phyloP scores from a whole-genome alignment of 2,888 invertebrate genomes.

The Drosophila meridionalis region DNA sequence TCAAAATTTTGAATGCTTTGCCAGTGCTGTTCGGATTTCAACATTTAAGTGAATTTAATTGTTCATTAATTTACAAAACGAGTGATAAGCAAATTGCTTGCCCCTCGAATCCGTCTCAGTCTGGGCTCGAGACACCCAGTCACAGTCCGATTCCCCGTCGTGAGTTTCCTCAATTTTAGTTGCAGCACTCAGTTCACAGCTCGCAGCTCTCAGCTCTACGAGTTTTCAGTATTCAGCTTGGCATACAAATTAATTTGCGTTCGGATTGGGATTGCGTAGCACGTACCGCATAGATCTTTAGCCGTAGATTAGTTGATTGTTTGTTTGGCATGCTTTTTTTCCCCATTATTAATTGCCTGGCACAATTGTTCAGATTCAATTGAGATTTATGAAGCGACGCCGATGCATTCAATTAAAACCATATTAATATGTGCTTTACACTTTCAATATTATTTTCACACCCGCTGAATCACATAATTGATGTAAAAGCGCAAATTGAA shows the following conservation, averaged over 20 bases:
- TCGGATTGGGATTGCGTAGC: constrained; percentile 24
- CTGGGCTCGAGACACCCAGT: not conserved
- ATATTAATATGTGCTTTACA: constrained; percentile 26
- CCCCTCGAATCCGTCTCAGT: constrained; percentile 1
- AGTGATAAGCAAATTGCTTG: constrained; percentile 21
- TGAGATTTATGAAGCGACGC: constrained; percentile 54
- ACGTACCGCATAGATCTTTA: constrained; percentile 33
- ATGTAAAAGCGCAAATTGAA: not conserved
- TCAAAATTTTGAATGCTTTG: not conserved
- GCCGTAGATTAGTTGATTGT: constrained; percentile 36
- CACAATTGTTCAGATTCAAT: constrained; percentile 67
- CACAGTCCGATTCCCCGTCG: not conserved
- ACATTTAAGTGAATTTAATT: constrained; percentile 27
- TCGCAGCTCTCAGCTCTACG: not conserved
- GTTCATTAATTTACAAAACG: constrained; percentile 22
- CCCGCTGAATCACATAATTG: not conserved
- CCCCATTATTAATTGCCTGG: constrained; percentile 54
- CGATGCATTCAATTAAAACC: constrained; percentile 24
- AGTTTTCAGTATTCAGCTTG: constrained; percentile 8
- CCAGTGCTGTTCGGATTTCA: constrained; percentile 12
- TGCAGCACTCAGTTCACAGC: not conserved
- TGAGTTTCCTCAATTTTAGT: constrained; percentile 2
- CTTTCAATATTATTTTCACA: constrained; percentile 25
- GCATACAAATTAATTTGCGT: constrained; percentile 36
- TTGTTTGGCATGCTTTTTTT: constrained; percentile 36